These are phyloP conservation scores for Brassicogethes aeneus DNA, from an alignment of 2,888 invertebrate species.

Conservation along the genomic window DNA sequence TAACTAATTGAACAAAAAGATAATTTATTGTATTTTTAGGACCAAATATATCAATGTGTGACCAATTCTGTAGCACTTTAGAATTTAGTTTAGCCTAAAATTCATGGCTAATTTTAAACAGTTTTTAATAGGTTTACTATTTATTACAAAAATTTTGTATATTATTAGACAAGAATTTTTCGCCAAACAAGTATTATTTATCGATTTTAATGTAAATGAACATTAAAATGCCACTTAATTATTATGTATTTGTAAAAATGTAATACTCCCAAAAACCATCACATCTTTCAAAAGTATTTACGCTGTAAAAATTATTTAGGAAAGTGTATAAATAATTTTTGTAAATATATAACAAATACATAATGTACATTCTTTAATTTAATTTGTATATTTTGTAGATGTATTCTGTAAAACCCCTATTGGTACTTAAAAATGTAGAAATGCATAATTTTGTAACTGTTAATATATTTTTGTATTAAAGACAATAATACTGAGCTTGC, in stretches of 20 bases:
- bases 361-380: neutral
- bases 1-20: slow-evolving; percentile 2
- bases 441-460: slow-evolving; percentile 14
- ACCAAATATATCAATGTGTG: neutral
- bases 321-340: neutral
- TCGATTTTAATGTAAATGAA: neutral
- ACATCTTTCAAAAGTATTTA: neutral
- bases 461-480: slow-evolving; percentile 14
- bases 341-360: slow-evolving; percentile 1
- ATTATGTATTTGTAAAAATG: neutral
- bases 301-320: neutral
- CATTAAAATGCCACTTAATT: neutral
- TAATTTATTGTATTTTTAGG: slow-evolving; percentile 2
- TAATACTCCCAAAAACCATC: neutral
- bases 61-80: neutral
- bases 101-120: neutral
- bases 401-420: slow-evolving; percentile 17
- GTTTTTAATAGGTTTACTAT: neutral
- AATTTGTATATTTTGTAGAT: slow-evolving; percentile 1
- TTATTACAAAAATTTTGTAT: neutral
- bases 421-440: slow-evolving; percentile 20
- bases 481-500: no score
- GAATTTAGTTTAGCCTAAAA: neutral
- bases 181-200: neutral
- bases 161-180: neutral